Evolutionary conservation across 1,140 invertebrate species (phyloP), one percentile per base, ranked within the genome.

Genomic region (Zaprionus africanus): DNA sequence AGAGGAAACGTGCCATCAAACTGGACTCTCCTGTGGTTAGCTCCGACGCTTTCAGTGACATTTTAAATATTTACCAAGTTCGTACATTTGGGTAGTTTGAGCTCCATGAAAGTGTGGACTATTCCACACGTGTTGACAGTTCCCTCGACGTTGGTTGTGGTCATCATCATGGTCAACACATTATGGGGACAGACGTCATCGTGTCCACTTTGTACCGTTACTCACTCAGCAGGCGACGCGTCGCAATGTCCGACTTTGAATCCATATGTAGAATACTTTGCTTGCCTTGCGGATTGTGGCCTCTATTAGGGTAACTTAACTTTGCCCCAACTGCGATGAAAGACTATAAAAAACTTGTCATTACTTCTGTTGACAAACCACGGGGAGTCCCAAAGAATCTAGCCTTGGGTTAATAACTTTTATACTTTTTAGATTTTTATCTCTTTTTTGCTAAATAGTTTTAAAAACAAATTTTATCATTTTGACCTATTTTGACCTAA

Each of bases 41-140:
- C 22, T 13, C 57, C 43, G 59, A 58, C 58, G 41, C 38, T 75
- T 79, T 59, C 22, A 65, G 51, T 74, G 73, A 70, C 69, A 68
- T 79, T 88, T 90, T 81, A 88, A 88, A 88, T 88, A 90, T 88
- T 88, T 84, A 90, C 26, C 71, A 88, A 58, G 64, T 38, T 60
- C 62, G 56, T 22, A 34, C 49, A 56, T 46, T 41, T 41, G 26
- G 22, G 6, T 54, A 31, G 43, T 61, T 46, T 34, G 15, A 38
- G 58, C 36, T 59, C 17, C 17, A 31, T 38, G 17, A 24, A 46
- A 26, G 36, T 62, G 43, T 62, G 60, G 28, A 43, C 13, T 38
- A 46, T 43, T 19, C 43, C 6, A 60, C 41, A 61, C n/a, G 22
- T 15, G 59, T 31, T 31, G n/a, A 62, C 28, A 51, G 46, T 63